A percentile compares a stretch with the other conserved stretches of the same genome.
phyloP scores from a whole-genome alignment of 2,797 vertebrate genomes.

The Anguilla pacifica region DNA sequence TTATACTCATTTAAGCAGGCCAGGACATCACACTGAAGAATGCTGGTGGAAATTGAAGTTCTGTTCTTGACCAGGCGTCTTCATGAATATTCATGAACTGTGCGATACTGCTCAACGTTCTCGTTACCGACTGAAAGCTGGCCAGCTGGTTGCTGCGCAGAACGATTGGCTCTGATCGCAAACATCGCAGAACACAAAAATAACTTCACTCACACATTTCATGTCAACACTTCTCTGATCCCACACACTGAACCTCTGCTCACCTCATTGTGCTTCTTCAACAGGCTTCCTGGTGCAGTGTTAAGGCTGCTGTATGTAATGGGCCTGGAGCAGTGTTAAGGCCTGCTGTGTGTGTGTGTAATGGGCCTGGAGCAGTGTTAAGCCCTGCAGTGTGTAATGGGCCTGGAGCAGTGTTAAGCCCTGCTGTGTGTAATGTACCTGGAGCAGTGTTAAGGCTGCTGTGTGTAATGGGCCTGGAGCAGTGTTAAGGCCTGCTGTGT shows the following conservation, averaged over 20 bases:
- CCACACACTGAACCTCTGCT: neutral
- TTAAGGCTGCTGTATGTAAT: no score
- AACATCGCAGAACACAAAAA: neutral
- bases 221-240: neutral
- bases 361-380: no score
- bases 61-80: neutral
- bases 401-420: no score
- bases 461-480: no score
- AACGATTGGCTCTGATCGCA: neutral
- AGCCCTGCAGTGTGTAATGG: no score
- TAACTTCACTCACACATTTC: neutral
- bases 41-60: neutral
- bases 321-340: no score
- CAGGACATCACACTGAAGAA: neutral
- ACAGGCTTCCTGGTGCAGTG: no score
- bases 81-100: neutral
- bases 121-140: neutral
- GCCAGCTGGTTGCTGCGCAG: neutral
- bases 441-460: no score
- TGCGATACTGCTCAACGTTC: neutral
- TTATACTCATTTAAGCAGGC: neutral
- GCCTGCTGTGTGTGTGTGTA: no score
- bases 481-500: no score
- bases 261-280: no score
- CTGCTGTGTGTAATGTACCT: no score